phyloP scores from a whole-genome alignment of 2,797 vertebrate genomes.

The Naso thynnoides region DNA sequence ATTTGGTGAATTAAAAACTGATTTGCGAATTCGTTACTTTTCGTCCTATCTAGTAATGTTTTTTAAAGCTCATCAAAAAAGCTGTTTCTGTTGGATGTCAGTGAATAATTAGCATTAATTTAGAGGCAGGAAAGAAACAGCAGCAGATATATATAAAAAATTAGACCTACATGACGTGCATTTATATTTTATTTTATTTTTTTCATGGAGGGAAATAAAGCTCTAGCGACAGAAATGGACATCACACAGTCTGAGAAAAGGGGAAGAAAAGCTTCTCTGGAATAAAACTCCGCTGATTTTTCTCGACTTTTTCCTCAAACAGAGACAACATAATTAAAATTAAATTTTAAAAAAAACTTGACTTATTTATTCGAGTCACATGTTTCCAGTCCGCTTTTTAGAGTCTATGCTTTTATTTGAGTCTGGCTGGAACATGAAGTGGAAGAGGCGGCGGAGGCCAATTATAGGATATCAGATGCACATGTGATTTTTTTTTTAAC shows the following conservation, averaged over 20 bases:
- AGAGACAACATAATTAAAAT: background rate
- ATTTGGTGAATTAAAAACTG: background rate
- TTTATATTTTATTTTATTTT: no score
- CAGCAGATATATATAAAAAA: no score
- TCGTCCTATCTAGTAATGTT: background rate
- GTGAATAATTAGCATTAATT: no score
- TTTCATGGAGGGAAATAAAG: conserved; percentile 2
- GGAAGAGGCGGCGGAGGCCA: conserved; percentile 49
- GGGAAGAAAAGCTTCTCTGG: background rate
- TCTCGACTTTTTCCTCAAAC: background rate
- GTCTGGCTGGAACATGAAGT: conserved; percentile 25
- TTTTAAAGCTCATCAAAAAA: background rate
- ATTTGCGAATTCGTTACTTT: background rate
- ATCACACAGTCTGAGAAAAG: background rate
- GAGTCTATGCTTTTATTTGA: background rate
- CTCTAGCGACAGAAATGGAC: background rate
- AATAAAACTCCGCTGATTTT: background rate
- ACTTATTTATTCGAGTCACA: background rate
- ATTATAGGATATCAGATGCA: conserved; percentile 73
- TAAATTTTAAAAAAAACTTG: background rate
- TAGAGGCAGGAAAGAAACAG: no score
- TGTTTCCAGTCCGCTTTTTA: conserved; percentile 3
- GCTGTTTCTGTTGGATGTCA: no score
- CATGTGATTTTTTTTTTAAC: conserved; percentile 47
- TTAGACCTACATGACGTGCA: no score